Base-by-base conservation (phyloP, 2,888 invertebrate species). In the Torymus auratus region DNA sequence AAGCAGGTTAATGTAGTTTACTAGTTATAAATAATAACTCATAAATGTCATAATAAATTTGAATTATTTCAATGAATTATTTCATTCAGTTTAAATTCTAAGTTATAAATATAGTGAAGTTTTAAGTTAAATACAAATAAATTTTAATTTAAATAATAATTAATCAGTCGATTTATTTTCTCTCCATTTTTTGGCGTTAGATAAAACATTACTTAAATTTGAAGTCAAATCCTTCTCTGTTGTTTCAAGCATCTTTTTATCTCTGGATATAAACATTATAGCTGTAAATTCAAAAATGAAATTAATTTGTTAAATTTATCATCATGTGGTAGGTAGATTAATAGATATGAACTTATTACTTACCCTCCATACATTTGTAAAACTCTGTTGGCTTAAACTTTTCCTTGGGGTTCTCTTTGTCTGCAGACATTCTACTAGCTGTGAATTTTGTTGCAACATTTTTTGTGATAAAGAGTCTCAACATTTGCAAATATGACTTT, bases 381-480 rank as follows among this genome's bases (percentile, higher is more conserved):
- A 65, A 50, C 0, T 65, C 11, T 65, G 50, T 41, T 2, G 15
- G 50, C 11, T 65, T 65, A 3, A 65, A 14, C 11, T 15, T 12
- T 14, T 41, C 17, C 10, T 65, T 65, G 0, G 65, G 50, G 50
- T 65, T 65, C 0, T 65, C 65, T 17, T 50, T 65, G n/a, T 65
- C 50, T 1, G 41, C 15, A 11, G 52, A 41, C 12, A 15, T 64
- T n/a, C 64, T 64, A 4, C 7, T 28, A n/a, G 64, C 64, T 13
- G 64, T 15, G 10, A 23, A 64, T 2, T 11, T 28, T 10, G 15
- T 50, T 1, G 52, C 41, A n/a, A 65, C 15, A 17, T n/a, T 28
- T 65, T 65, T 65, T 1, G 65, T 65, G 2, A 65, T 50, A 28
- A 65, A 65, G 2, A 28, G 2, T 28, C 28, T 65, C n/a, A 65